phyloP scores from a whole-genome alignment of 2,888 invertebrate species.

The Patella ulyssiponensis region DNA sequence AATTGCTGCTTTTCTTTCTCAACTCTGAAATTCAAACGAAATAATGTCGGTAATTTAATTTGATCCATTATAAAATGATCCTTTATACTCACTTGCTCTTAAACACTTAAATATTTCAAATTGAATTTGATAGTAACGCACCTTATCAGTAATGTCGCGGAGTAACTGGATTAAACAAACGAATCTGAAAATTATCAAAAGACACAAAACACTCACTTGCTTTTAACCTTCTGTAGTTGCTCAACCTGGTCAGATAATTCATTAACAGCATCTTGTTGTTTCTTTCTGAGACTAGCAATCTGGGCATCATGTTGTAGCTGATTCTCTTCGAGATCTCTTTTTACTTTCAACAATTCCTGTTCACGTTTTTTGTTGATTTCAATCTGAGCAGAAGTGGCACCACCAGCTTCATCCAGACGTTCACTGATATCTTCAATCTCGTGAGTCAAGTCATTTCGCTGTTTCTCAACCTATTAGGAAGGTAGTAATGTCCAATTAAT shows the following conservation, averaged over 20 bases:
- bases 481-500: too few species aligned
- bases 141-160: too few species aligned
- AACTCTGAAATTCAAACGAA: slow-evolving; percentile 75
- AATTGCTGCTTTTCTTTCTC: slow-evolving; percentile 99
- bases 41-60: too few species aligned
- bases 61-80: too few species aligned
- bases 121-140: background rate
- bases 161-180: too few species aligned
- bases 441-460: slow-evolving; percentile 95
- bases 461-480: slow-evolving; percentile 87
- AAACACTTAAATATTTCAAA: slow-evolving; percentile 77
- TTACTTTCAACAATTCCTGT: slow-evolving; percentile 97
- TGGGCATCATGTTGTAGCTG: slow-evolving; percentile 99
- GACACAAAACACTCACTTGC: slow-evolving; percentile 80
- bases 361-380: slow-evolving; percentile 99
- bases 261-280: slow-evolving; percentile 99
- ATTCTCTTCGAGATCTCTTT: slow-evolving; percentile 96
- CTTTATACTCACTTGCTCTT: slow-evolving; percentile 82
- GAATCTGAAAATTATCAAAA: too few species aligned
- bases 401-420: slow-evolving; percentile 92
- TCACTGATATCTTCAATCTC: slow-evolving; percentile 87
- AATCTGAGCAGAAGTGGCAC: slow-evolving; percentile 95
- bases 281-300: slow-evolving; percentile 96
- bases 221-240: slow-evolving; percentile 99
- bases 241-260: slow-evolving; percentile 99